phyloP scores from a whole-genome alignment of 2,113 vertebrate genomes.

The Paedocypris sp. region DNA sequence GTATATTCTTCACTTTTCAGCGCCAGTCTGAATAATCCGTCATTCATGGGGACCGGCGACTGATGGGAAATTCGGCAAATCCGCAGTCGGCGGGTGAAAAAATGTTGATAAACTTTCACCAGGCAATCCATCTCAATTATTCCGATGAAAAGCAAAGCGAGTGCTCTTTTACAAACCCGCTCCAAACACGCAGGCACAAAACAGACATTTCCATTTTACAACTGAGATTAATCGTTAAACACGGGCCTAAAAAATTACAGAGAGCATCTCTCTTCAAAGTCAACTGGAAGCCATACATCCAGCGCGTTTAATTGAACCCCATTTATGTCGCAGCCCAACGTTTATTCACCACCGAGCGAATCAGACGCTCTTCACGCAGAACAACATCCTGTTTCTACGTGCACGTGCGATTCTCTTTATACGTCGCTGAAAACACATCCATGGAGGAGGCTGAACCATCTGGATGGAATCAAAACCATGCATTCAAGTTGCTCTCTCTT shows the following conservation, averaged over 20 bases:
- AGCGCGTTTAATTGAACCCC: constrained; percentile 24
- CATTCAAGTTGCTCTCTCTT: constrained; percentile 50
- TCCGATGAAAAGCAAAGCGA: constrained; percentile 10
- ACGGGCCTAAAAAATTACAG: constrained; percentile 23
- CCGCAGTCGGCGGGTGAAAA: constrained; percentile 2
- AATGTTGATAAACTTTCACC: constrained; percentile 24
- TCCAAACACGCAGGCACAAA: constrained; percentile 12
- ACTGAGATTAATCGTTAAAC: constrained; percentile 7
- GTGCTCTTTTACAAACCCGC: constrained; percentile 5
- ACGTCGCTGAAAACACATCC: constrained; percentile 56
- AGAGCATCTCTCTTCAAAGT: constrained; percentile 17
- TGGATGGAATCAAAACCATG: constrained; percentile 60
- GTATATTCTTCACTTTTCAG: not conserved
- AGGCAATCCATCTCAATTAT: constrained; percentile 22
- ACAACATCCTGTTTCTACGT: constrained; percentile 42
- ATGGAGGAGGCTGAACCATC: constrained; percentile 63
- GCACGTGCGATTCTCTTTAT: constrained; percentile 52
- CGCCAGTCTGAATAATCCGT: not conserved
- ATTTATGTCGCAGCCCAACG: constrained; percentile 8
- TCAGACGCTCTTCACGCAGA: constrained; percentile 57
- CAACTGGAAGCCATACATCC: constrained; percentile 16
- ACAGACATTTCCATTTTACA: constrained; percentile 18
- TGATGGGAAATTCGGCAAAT: not conserved
- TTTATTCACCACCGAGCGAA: constrained; percentile 51
- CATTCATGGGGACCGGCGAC: not conserved